Conservation (phyloP, 23 tunicate species). For the Clavelina lepadiformis region DNA sequence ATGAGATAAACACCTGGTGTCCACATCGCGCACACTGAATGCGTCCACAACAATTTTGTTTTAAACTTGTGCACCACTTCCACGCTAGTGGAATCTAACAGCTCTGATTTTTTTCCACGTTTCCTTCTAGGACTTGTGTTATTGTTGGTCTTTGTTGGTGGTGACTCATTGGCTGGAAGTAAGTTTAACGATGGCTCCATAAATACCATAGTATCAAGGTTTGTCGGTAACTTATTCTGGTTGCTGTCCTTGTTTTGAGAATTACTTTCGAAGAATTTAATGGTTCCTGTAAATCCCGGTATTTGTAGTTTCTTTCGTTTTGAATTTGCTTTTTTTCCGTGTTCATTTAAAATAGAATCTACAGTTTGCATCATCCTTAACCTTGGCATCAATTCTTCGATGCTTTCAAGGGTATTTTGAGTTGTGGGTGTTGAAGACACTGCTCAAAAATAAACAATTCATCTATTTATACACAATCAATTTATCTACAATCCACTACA, state of each 20-base stretch:
- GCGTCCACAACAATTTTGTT: slow-evolving; percentile 35
- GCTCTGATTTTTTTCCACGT: too few species aligned
- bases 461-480: background rate
- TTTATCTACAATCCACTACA: too few species aligned
- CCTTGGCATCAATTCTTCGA: background rate
- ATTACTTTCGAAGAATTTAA: background rate
- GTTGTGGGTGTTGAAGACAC: background rate
- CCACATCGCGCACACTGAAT: slow-evolving; percentile 65
- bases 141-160: too few species aligned
- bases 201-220: slow-evolving; percentile 51
- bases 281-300: slow-evolving; percentile 29
- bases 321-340: slow-evolving; percentile 12
- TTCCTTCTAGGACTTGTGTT: too few species aligned
- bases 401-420: background rate
- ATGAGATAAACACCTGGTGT: slow-evolving; percentile 42
- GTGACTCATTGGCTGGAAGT: too few species aligned
- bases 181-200: slow-evolving; percentile 35
- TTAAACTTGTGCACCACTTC: slow-evolving; percentile 32
- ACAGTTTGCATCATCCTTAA: slow-evolving; percentile 16
- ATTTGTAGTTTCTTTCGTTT: slow-evolving; percentile 11
- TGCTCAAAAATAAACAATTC: background rate
- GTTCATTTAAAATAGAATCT: slow-evolving; percentile 14
- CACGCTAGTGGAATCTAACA: slow-evolving; percentile 19
- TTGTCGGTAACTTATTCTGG: slow-evolving; percentile 5
- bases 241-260: background rate